Evolutionary conservation across 2,888 invertebrate species (phyloP).

Genomic region (Cyaniris semiargus): DNA sequence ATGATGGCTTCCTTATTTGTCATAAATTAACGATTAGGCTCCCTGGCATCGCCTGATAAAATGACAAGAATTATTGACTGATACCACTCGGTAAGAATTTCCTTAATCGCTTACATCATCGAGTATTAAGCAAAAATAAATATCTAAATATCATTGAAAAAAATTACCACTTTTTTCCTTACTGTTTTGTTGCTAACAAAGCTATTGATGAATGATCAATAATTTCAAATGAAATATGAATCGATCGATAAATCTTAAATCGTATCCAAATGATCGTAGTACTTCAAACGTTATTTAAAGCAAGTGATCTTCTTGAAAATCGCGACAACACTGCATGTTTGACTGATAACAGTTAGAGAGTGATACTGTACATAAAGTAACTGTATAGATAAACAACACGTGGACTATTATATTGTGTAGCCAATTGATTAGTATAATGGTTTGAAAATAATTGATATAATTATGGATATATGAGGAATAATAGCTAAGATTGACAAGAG

Average conservation of each 20-base stretch:
- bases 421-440: not conserved
- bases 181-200: not conserved
- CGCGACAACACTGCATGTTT: not conserved
- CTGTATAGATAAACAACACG: not conserved
- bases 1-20: not conserved
- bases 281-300: not conserved
- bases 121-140: not conserved
- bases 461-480: not conserved
- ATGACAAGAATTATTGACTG: not conserved
- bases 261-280: not conserved
- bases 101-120: not conserved
- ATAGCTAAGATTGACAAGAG: not conserved
- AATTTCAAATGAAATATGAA: not conserved
- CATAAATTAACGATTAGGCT: not conserved
- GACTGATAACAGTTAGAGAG: not conserved
- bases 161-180: not conserved
- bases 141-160: not conserved
- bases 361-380: not conserved
- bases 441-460: not conserved
- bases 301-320: not conserved
- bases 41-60: not conserved
- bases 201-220: not conserved
- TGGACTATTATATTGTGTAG: not conserved
- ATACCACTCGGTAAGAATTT: not conserved
- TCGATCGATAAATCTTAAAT: not conserved